Percentiles rank a stretch among this genome's conserved stretches.
Evolutionary conservation across 2,113 vertebrate species (phyloP).

Genomic region (Callorhinus ursinus): DNA sequence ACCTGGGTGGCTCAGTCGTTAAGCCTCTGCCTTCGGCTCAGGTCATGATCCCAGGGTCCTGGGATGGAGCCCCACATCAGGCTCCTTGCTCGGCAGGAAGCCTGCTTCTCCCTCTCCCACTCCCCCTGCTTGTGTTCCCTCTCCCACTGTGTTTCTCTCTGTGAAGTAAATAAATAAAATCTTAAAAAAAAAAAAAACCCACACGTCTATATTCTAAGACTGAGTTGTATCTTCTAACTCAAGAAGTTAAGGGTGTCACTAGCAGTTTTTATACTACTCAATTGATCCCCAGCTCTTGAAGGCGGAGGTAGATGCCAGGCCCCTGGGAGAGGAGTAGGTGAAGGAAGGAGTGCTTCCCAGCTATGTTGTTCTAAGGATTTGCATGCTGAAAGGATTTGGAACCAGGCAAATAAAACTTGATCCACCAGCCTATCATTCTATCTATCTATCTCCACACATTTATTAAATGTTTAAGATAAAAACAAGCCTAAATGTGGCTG

Average conservation of each 20-base stretch:
- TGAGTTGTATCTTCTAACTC: not conserved
- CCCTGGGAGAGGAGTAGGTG: not conserved
- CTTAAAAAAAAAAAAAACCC: not conserved
- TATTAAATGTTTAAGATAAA: not conserved
- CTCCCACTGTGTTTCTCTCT: too few relatives aligned
- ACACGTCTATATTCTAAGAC: not conserved
- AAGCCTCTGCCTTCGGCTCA: too few relatives aligned
- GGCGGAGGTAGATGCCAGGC: not conserved
- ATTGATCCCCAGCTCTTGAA: not conserved
- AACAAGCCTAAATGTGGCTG: not conserved
- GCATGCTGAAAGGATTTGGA: not conserved
- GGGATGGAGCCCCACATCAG: too few relatives aligned
- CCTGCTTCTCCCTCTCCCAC: too few relatives aligned
- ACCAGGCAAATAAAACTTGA: not conserved
- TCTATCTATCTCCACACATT: not conserved
- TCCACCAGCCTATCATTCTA: not conserved
- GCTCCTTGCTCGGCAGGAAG: too few relatives aligned
- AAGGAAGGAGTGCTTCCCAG: not conserved
- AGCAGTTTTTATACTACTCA: not conserved
- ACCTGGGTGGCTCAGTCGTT: too few relatives aligned
- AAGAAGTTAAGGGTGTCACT: not conserved
- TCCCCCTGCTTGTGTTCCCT: too few relatives aligned
- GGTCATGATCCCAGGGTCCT: too few relatives aligned
- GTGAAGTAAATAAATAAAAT: too few relatives aligned
- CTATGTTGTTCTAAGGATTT: not conserved